A percentile compares a stretch with the other conserved stretches of the same genome.
phyloP scores from a whole-genome alignment of 2,797 vertebrate genomes.

The Pelochelys cantorii region DNA sequence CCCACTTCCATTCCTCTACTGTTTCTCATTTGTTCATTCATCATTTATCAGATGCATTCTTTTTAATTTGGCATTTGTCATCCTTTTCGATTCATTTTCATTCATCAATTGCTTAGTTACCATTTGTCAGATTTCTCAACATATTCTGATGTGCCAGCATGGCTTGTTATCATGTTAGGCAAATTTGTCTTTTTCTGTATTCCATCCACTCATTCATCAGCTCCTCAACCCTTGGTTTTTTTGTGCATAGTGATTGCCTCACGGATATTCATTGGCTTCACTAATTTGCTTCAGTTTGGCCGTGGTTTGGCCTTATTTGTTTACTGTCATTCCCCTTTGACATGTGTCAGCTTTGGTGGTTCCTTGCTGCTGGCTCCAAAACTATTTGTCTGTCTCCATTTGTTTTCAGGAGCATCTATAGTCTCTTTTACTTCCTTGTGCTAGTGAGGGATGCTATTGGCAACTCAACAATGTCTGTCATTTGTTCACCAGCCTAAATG shows the following conservation, averaged over 20 bases:
- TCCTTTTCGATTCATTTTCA: background rate
- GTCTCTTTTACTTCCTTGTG: background rate
- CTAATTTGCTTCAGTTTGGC: background rate
- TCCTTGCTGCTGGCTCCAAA: background rate
- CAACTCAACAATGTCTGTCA: background rate
- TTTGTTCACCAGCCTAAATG: background rate
- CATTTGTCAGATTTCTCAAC: background rate
- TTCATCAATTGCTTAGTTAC: background rate
- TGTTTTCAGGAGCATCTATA: background rate
- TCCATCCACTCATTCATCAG: background rate
- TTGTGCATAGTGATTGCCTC: background rate
- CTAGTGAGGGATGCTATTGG: background rate
- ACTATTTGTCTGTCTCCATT: background rate
- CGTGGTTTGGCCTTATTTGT: background rate
- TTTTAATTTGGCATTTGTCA: background rate
- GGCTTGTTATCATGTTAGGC: background rate
- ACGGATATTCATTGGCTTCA: background rate
- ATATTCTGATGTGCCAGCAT: background rate
- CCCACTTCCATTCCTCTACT: background rate
- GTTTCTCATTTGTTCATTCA: background rate
- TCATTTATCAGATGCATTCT: slow-evolving; percentile 9
- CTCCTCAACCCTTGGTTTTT: background rate
- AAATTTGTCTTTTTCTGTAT: background rate
- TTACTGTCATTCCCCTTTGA: background rate
- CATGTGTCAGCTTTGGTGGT: slow-evolving; percentile 1